phyloP scores from a whole-genome alignment of 2,113 vertebrate genomes.

The Pollachius pollachius region DNA sequence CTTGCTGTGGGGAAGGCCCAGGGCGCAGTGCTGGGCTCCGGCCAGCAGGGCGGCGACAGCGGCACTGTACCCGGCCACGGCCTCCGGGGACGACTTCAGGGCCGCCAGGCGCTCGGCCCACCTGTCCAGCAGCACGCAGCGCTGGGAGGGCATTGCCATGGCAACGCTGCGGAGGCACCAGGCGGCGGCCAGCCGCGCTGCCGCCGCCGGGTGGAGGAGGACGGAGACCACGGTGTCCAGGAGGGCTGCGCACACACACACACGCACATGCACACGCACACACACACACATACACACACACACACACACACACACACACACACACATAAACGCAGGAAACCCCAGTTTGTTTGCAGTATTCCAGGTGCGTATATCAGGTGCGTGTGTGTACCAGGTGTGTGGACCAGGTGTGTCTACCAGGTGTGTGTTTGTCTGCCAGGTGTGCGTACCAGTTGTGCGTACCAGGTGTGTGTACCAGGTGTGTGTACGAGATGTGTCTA shows the following conservation, averaged over 20 bases:
- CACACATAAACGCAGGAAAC: not conserved
- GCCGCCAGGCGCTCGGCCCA: slow-evolving; percentile 80
- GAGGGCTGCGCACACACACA: slow-evolving; percentile 69
- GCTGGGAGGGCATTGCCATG: slow-evolving; percentile 79
- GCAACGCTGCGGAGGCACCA: slow-evolving; percentile 89
- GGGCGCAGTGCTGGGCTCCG: slow-evolving; percentile 81
- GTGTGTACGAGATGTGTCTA: slow-evolving; percentile 42
- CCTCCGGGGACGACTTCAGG: slow-evolving; percentile 85
- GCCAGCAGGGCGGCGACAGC: slow-evolving; percentile 87
- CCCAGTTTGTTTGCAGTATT: not conserved
- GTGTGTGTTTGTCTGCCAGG: slow-evolving; percentile 5
- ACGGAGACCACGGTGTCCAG: slow-evolving; percentile 84
- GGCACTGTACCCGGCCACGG: slow-evolving; percentile 86
- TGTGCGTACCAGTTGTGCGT: no score
- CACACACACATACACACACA: slow-evolving; percentile 7
- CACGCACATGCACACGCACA: slow-evolving; percentile 1
- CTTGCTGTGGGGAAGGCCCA: slow-evolving; percentile 89
- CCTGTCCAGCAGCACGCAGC: slow-evolving; percentile 80
- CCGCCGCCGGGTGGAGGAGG: slow-evolving; percentile 78
- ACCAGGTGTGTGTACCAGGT: slow-evolving; percentile 7
- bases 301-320: slow-evolving; percentile 12
- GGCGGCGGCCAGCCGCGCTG: slow-evolving; percentile 82
- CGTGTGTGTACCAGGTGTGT: slow-evolving; percentile 11
- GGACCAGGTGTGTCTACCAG: slow-evolving; percentile 1
- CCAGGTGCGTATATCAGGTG: slow-evolving; percentile 10